Conservation (phyloP, 2,888 invertebrate genomes). For the Epinotia bilunana region DNA sequence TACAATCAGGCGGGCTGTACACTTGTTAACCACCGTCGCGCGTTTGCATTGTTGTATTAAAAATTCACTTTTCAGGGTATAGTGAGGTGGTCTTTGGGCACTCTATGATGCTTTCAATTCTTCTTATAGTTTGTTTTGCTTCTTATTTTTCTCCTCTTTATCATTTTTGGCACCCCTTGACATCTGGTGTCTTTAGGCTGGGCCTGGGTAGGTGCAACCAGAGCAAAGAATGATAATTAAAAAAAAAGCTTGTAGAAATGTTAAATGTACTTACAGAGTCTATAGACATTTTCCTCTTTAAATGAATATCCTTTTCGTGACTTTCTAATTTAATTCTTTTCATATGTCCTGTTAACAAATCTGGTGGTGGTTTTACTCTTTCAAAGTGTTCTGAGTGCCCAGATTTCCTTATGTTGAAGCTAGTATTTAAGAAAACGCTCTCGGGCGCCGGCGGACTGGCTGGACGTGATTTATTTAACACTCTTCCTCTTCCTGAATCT, state of each 20-base stretch:
- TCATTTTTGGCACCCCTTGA: no score
- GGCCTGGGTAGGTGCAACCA: no score
- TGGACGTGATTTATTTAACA: slow-evolving; percentile 69
- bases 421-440: slow-evolving; percentile 52
- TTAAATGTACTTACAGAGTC: slow-evolving; percentile 63
- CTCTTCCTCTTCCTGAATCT: slow-evolving; percentile 73
- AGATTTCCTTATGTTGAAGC: slow-evolving; percentile 50
- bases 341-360: slow-evolving; percentile 68
- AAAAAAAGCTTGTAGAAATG: not conserved
- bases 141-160: no score
- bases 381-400: slow-evolving; percentile 54
- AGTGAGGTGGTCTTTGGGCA: no score
- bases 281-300: slow-evolving; percentile 70
- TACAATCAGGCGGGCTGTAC: no score
- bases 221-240: not conserved
- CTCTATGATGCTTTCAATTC: no score
- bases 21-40: no score
- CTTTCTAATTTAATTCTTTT: slow-evolving; percentile 74
- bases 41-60: no score
- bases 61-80: no score
- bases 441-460: slow-evolving; percentile 58
- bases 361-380: slow-evolving; percentile 70
- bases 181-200: no score
- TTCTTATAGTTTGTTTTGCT: no score
- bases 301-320: slow-evolving; percentile 52